Evolutionary conservation across 2,888 invertebrate genomes (phyloP).

Genomic region (Drosophila hamatofila): DNA sequence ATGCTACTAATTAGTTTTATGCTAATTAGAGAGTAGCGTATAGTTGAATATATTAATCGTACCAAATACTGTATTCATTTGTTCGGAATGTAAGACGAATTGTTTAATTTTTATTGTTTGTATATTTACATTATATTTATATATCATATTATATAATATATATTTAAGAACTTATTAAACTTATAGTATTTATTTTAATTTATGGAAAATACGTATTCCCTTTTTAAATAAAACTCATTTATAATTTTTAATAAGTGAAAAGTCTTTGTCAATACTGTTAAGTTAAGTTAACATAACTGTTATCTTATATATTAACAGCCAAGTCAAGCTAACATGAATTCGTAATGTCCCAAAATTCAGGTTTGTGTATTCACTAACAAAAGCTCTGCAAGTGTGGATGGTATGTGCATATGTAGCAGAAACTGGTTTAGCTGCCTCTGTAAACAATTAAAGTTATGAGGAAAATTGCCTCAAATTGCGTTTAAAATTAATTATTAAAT

Average conservation of each 20-base stretch:
- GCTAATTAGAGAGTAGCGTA: background rate
- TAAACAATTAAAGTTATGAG: background rate
- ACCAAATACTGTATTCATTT: background rate
- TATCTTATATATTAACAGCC: background rate
- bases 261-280: too few relatives aligned
- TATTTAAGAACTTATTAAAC: too few relatives aligned
- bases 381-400: constrained; percentile 53
- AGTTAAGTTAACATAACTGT: background rate
- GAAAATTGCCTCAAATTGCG: background rate
- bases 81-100: background rate
- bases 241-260: too few relatives aligned
- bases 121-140: too few relatives aligned
- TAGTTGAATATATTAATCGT: background rate
- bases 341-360: constrained; percentile 52
- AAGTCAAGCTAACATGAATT: background rate
- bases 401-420: constrained; percentile 19
- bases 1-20: background rate
- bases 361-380: constrained; percentile 37
- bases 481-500: constrained; percentile 1
- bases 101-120: background rate
- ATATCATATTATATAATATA: too few relatives aligned
- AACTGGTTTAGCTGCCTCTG: constrained; percentile 16
- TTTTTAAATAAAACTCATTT: too few relatives aligned
- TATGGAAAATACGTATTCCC: too few relatives aligned
- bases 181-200: too few relatives aligned